phyloP scores from a whole-genome alignment of 2,888 invertebrate species.

The Periphyllus acericola region DNA sequence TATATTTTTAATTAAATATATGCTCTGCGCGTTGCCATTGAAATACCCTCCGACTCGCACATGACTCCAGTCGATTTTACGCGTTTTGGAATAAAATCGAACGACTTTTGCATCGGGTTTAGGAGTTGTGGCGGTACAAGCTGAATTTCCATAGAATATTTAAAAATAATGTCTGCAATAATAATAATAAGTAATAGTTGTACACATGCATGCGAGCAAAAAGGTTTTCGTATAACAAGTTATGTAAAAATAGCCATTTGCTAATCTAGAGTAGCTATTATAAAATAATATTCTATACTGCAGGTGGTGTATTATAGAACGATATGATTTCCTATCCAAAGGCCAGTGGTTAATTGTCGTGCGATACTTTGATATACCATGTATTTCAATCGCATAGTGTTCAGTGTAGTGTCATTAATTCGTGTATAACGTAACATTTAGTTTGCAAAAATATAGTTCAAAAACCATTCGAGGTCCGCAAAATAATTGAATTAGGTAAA shows the following conservation, averaged over 20 bases:
- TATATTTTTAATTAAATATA: conserved; percentile 31
- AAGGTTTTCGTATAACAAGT: neutral
- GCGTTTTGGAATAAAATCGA: neutral
- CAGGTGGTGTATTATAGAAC: neutral
- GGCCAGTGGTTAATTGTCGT: neutral
- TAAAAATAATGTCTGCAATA: neutral
- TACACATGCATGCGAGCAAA: neutral
- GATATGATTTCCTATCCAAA: neutral
- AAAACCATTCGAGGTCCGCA: too few species aligned
- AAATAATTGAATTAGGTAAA: too few species aligned
- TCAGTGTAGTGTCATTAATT: too few species aligned
- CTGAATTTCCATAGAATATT: neutral
- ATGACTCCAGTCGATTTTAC: neutral
- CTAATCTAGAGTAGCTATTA: neutral
- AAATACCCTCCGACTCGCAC: neutral
- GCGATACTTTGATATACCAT: too few species aligned
- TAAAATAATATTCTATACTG: neutral
- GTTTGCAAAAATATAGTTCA: too few species aligned
- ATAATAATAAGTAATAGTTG: neutral
- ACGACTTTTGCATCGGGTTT: neutral
- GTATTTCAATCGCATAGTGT: too few species aligned
- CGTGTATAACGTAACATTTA: too few species aligned
- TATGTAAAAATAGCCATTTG: neutral
- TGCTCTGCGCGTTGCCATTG: neutral
- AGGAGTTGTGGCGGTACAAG: neutral